Base-by-base conservation (phyloP, 2,888 invertebrate genomes). In the Leucophenga maculata region DNA sequence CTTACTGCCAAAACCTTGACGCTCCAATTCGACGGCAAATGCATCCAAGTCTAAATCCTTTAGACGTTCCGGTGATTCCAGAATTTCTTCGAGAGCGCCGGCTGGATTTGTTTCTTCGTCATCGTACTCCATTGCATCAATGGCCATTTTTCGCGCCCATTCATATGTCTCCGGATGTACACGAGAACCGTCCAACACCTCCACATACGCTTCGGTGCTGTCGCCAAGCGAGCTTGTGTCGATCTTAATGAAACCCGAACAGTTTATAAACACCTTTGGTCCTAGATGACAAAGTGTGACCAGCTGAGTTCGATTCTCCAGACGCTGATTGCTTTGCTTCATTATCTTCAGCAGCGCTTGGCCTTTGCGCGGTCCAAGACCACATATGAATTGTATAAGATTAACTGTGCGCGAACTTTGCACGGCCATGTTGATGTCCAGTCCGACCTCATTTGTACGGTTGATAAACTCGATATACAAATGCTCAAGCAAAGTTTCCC, bases 71-170 rank as follows among this genome's bases (percentile, higher is more conserved):
- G 99, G 98, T 9, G 96, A 94, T 88, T 98, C 97, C 0, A 99
- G 90, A 84, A 99, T 99, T 88, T 99, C 99, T 88, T 99, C 99
- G 31, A 99, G 89, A 14, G 99, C 99, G 0, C 97, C 97, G 0
- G 98, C 98, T 0, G 98, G 98, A 89, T 98, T 97, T 0, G 95
- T 95, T 78, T 97, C 97, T 86, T 97, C 97, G 84, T 98, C 98
- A 85, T 99, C 98, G 81, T 98, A 98, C 83, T 99, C 99, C 60
- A 99, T 90, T 0, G 99, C 99, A 89, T 99, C 99, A 0, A 99
- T 98, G 0, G 99, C 99, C 99, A 99, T 99, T 90, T 99, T 99
- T 52, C 99, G 91, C 0, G 99, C 99, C 99, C 99, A 99, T 86
- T 99, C 99, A 88, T 99, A 99, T 0, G 98, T 97, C 90, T 99